Base-by-base conservation (phyloP, 35 echinoderm and acorn worm genomes). In the Eucidaris tribuloides region DNA sequence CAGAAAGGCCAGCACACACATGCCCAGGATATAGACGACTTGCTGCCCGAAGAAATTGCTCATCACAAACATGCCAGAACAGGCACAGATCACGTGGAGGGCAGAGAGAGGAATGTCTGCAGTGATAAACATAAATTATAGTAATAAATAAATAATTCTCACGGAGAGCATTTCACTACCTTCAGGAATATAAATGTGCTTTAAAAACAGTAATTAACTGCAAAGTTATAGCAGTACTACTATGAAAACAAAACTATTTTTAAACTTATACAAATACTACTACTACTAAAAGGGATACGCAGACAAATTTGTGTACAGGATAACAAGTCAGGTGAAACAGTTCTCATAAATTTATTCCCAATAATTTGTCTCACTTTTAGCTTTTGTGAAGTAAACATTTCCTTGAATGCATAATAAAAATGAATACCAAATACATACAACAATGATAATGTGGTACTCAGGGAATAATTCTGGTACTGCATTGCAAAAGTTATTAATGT, bases 1-100 rank as follows among this genome's bases (percentile, higher is more conserved):
- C 31, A 84, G 63, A 58, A 92, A 97, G 2, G 83, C 89, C n/a
- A 97, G 77, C 7, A 97, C 17, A 36, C 71, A 80, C 18, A 97
- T 79, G 56, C 77, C 77, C 18, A 97, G 54, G 39, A 97, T 43
- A 39, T 87, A 84, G n/a, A 85, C 60, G 7, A 86, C 44, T 9
- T 77, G 58, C 23, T 68, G 62, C 46, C 86, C 79, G 65, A 97
- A 97, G 48, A 89, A 77, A 7, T 84, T 63, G 23, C 84, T 83
- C n/a, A 97, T 49, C 23, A 65, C 48, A 35, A 64, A 42, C 18
- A 97, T 35, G 20, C 94, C 94, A 40, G 61, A 83, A 20, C 38
- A 48, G 35, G 79, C 72, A 43, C 83, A 88, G 11, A 97, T 39
- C 3, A 97, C 46, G 50, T 97, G 94, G 41, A 88, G 68, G 17